Base-by-base conservation (phyloP, 2,113 vertebrate genomes). In the Chaetodon trifascialis region DNA sequence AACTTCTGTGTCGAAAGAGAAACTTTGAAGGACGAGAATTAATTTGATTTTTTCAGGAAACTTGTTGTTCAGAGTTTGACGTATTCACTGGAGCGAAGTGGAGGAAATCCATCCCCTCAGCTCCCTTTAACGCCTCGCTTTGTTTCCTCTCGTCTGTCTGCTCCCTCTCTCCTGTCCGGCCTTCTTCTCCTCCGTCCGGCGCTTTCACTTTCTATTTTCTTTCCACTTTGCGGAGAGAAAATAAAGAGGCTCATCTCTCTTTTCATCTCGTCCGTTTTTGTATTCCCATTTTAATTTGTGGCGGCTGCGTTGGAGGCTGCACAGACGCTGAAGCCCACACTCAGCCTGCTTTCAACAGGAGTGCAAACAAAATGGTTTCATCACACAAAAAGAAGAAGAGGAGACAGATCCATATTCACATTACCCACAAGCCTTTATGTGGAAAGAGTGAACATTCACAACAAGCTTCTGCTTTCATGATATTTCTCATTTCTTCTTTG, bases 1-100 rank as follows among this genome's bases (percentile, higher is more conserved):
- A 66, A 64, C 59, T 36, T 62, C 55, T 40, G 38, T n/a, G 19
- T 54, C 2, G n/a, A 30, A 34, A 66, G 30, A 84, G 58, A 87
- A 85, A 84, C 76, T 86, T 79, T 82, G 46, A 64, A 78, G 9
- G 58, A 72, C 12, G 64, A 62, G 68, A 67, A 87, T 71, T 30
- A 67, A 68, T 68, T 60, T 0, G 30, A 30, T 30, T 34, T 69
- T 64, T 7, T 62, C 5, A n/a, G 73, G 60, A 81, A 88, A 73
- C 51, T 65, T 30, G 70, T 74, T 58, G 65, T 67, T 78, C 38
- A 7, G 75, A 87, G 62, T 87, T 81, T 76, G 87, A 90, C 85
- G 70, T 82, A 82, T 88, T 88, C 85, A 89, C 16, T 70, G 82
- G 69, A 90, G 88, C 73, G 49, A 17, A 4, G 19, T 51, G 66